Conservation (phyloP, 1,140 invertebrate genomes). For the Cecropterus lyciades region DNA sequence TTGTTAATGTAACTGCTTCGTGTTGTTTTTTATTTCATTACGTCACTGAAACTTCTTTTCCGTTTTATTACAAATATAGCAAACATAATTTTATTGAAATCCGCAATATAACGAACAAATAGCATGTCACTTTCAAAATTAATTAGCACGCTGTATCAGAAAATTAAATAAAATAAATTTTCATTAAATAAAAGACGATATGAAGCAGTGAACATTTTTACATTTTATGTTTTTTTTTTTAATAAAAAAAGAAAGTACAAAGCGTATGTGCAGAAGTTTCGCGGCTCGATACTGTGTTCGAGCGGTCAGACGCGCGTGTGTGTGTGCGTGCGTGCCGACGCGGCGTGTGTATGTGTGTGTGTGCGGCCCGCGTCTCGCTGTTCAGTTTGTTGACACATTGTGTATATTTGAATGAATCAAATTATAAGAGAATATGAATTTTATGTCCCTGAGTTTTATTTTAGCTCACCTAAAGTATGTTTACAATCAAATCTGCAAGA, state of each 20-base stretch:
- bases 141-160: too few species aligned
- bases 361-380: conserved; percentile 75
- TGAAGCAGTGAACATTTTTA: conserved; percentile 34
- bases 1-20: conserved; percentile 40
- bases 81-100: too few species aligned
- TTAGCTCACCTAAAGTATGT: conserved; percentile 1
- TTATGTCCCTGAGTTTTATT: conserved; percentile 61
- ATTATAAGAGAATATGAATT: conserved; percentile 83
- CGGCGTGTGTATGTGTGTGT: conserved; percentile 50
- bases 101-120: too few species aligned
- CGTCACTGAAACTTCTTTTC: background rate
- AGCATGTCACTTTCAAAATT: background rate
- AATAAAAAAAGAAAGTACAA: conserved; percentile 70
- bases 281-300: conserved; percentile 60
- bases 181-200: conserved; percentile 1
- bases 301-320: conserved; percentile 44
- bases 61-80: too few species aligned
- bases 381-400: conserved; percentile 83
- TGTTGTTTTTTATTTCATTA: conserved; percentile 12
- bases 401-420: conserved; percentile 84
- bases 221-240: conserved; percentile 27
- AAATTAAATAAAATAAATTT: too few species aligned
- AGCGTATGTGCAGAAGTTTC: conserved; percentile 82
- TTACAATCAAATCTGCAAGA: too few species aligned
- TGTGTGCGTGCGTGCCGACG: conserved; percentile 42